Evolutionary conservation across 2,797 vertebrate genomes (phyloP).

Genomic region (Pogonophryne albipinna): DNA sequence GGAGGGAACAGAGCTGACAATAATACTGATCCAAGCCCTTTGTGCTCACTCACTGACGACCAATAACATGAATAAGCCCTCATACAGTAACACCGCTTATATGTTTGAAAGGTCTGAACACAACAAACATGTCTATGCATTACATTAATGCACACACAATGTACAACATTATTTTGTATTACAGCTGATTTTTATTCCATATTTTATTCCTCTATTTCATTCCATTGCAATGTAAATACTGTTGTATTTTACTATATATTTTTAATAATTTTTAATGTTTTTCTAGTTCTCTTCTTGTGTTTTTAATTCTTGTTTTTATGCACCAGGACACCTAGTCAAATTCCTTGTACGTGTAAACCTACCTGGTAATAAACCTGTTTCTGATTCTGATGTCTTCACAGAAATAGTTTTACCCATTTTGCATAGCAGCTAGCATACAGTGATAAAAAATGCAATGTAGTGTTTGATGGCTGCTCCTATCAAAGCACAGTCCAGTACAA

Average conservation of each 20-base stretch:
- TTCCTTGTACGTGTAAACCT: too few species aligned
- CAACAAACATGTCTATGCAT: not conserved
- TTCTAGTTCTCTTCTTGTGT: too few species aligned
- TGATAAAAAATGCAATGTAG: not conserved
- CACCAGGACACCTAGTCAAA: too few species aligned
- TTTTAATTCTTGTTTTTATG: too few species aligned
- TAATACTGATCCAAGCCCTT: constrained; percentile 28
- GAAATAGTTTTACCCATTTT: not conserved
- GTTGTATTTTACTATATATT: too few species aligned
- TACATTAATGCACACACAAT: too few species aligned
- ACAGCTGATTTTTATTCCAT: too few species aligned
- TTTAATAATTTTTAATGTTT: too few species aligned
- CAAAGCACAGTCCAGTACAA: not conserved
- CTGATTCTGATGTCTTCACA: not conserved
- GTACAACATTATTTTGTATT: too few species aligned
- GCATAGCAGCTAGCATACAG: not conserved
- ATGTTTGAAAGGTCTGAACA: not conserved
- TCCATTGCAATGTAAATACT: too few species aligned
- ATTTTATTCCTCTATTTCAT: too few species aligned
- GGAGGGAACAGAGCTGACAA: constrained; percentile 23
- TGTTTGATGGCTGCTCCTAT: not conserved
- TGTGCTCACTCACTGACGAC: constrained; percentile 12
- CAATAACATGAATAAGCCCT: constrained; percentile 1
- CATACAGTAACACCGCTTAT: constrained; percentile 2
- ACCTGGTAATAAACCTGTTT: too few species aligned